Evolutionary conservation across 2,888 invertebrate species (phyloP).

Genomic region (Microctonus hyperodae): DNA sequence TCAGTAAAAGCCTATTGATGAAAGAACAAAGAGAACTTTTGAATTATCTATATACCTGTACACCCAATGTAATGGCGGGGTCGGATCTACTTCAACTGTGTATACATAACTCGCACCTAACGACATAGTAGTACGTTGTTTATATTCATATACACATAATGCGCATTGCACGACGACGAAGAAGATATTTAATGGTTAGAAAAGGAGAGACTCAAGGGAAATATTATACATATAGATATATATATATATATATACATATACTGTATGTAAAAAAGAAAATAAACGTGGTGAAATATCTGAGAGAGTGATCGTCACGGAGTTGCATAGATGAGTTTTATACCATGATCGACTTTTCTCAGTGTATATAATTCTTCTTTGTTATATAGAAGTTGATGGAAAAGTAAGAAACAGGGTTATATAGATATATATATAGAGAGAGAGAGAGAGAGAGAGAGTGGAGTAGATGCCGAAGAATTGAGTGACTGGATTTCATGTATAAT

Average conservation of each 20-base stretch:
- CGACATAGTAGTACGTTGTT: background rate
- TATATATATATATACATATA: no score
- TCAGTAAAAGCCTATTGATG: background rate
- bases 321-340: no score
- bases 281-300: no score
- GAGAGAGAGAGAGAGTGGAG: background rate
- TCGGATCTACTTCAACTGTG: background rate
- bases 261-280: no score
- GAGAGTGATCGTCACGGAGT: no score
- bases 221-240: no score
- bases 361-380: no score
- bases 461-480: background rate
- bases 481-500: slow-evolving; percentile 9
- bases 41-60: background rate
- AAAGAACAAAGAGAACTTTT: background rate
- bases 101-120: slow-evolving; percentile 16
- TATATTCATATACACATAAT: background rate
- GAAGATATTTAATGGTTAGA: background rate
- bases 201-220: no score
- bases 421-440: background rate
- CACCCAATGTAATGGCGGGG: background rate
- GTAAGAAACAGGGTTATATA: background rate
- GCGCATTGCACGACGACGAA: background rate
- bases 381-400: background rate
- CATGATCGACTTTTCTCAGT: no score